phyloP scores from a whole-genome alignment of 1,140 invertebrate genomes.

The Drosophila erecta region DNA sequence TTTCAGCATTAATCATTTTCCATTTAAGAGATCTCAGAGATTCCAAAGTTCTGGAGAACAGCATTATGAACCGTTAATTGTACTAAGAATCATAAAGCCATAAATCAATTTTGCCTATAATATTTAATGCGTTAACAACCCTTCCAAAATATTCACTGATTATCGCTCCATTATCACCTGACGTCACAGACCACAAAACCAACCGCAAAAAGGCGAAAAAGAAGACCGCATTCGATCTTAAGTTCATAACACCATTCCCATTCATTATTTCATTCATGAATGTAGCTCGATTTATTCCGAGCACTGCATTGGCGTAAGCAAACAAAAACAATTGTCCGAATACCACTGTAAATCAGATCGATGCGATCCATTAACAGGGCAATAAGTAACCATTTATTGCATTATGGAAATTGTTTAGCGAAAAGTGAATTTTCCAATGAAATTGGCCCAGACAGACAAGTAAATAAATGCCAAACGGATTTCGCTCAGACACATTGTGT shows the following conservation, averaged over 20 bases:
- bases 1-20: not conserved
- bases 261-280: conserved; percentile 51
- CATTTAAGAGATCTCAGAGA: not conserved
- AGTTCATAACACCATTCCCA: conserved; percentile 14
- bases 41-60: not conserved
- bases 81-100: conserved; percentile 1
- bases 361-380: conserved; percentile 54
- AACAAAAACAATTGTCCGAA: conserved; percentile 63
- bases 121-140: not conserved
- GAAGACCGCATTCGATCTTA: not conserved
- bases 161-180: conserved; percentile 10
- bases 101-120: not conserved
- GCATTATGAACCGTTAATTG: not conserved
- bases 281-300: conserved; percentile 18
- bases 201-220: conserved; percentile 11
- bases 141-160: not conserved
- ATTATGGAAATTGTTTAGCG: conserved; percentile 48
- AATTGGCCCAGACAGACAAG: conserved; percentile 14
- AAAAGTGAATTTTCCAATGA: conserved; percentile 46
- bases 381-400: conserved; percentile 63
- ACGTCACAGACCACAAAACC: conserved; percentile 25
- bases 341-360: conserved; percentile 24
- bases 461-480: conserved; percentile 31
- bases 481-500: conserved; percentile 23
- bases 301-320: conserved; percentile 30